phyloP scores from a whole-genome alignment of 2,888 invertebrate species.

The Chrysolina oricalcia region DNA sequence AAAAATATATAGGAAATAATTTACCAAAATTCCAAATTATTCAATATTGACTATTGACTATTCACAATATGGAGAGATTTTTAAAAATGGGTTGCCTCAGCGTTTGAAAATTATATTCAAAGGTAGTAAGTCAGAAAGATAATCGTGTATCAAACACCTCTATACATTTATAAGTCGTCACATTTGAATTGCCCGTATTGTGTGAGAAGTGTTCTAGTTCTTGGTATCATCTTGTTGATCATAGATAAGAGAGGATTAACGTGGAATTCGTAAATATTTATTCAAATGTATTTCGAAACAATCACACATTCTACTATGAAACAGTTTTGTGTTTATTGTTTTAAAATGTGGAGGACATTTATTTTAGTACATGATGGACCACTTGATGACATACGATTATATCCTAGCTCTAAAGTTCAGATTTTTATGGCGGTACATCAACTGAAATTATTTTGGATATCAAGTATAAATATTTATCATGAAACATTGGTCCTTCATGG shows the following conservation, averaged over 20 bases:
- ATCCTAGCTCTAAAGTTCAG: not conserved
- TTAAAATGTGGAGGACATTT: not conserved
- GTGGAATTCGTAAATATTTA: slow-evolving; percentile 23
- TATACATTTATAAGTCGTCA: not conserved
- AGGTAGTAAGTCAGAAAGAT: not conserved
- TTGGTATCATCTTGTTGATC: slow-evolving; percentile 14
- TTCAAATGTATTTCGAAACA: slow-evolving; percentile 18
- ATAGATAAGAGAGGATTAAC: slow-evolving; percentile 14
- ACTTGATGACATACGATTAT: not conserved
- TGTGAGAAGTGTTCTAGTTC: slow-evolving; percentile 15
- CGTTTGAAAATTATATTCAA: not conserved
- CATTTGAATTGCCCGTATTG: not conserved
- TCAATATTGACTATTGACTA: no score
- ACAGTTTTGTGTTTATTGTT: slow-evolving; percentile 14
- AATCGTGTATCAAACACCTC: not conserved
- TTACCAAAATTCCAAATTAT: no score
- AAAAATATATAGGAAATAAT: no score
- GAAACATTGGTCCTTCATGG: no score
- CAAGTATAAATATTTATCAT: no score
- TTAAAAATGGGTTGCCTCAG: not conserved
- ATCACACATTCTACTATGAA: not conserved
- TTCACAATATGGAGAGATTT: no score
- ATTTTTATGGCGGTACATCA: not conserved
- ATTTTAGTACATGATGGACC: not conserved
- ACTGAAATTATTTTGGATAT: no score